These are phyloP conservation scores for Andrena minutula DNA, from an alignment of 2,888 invertebrate species.

Conservation along the genomic window DNA sequence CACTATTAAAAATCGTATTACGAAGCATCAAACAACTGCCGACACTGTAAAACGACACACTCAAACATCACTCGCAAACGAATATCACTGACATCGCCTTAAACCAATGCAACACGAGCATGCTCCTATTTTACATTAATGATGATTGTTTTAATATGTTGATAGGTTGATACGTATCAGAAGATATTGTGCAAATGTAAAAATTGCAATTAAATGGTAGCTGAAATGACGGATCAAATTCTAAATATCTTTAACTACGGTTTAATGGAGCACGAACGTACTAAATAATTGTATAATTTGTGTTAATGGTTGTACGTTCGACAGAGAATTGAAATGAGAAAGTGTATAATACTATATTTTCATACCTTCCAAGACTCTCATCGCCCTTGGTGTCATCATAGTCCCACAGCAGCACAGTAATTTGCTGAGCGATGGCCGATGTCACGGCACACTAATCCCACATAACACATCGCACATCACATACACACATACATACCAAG, in stretches of 20 bases:
- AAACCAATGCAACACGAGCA: conserved; percentile 46
- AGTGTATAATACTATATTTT: conserved; percentile 59
- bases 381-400: conserved; percentile 94
- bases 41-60: conserved; percentile 41
- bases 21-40: conserved; percentile 39
- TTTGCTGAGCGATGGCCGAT: conserved; percentile 89
- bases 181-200: conserved; percentile 28
- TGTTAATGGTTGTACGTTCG: conserved; percentile 21
- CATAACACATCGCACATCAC: conserved; percentile 83
- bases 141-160: conserved; percentile 1
- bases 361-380: conserved; percentile 95
- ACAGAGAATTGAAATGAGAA: conserved; percentile 16
- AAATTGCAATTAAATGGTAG: conserved; percentile 25
- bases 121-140: conserved; percentile 45
- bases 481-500: conserved; percentile 77
- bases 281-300: not conserved
- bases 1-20: conserved; percentile 22
- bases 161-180: not conserved
- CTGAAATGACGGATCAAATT: conserved; percentile 11
- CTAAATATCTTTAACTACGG: conserved; percentile 10
- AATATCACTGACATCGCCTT: conserved; percentile 16
- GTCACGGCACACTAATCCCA: conserved; percentile 84
- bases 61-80: conserved; percentile 43
- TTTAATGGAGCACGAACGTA: conserved; percentile 6
- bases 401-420: conserved; percentile 93